phyloP scores from a whole-genome alignment of 2,797 vertebrate species.

The Dipus sagitta region DNA sequence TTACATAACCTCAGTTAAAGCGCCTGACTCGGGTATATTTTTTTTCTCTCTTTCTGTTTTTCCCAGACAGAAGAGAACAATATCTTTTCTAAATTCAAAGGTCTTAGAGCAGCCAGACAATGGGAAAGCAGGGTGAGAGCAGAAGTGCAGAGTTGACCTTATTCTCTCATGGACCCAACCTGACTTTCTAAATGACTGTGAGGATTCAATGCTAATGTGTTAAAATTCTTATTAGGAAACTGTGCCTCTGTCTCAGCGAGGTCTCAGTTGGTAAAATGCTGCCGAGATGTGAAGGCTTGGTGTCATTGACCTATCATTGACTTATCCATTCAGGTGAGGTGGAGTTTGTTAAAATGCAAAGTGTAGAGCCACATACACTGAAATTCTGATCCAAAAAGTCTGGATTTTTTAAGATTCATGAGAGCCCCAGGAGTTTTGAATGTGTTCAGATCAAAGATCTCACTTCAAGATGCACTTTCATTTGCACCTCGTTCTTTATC shows the following conservation, averaged over 20 bases:
- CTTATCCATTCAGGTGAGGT: background rate
- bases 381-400: constrained; percentile 44
- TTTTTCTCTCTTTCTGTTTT: constrained; percentile 80
- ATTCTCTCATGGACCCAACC: background rate
- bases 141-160: constrained; percentile 21
- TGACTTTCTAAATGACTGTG: background rate
- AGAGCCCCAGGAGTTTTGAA: background rate
- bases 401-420: background rate
- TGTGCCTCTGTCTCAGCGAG: background rate
- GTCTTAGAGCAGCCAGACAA: constrained; percentile 54
- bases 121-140: constrained; percentile 36
- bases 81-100: constrained; percentile 66
- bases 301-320: background rate
- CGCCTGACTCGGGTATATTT: constrained; percentile 50
- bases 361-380: background rate
- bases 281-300: background rate
- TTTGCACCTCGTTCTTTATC: constrained; percentile 46
- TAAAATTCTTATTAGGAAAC: constrained; percentile 12
- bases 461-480: background rate
- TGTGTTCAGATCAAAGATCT: background rate
- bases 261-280: background rate
- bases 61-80: constrained; percentile 70
- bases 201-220: constrained; percentile 25
- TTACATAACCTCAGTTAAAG: constrained; percentile 48
- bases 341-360: background rate